Base-by-base conservation (phyloP, 2,797 vertebrate species). In the Rhinella marina region DNA sequence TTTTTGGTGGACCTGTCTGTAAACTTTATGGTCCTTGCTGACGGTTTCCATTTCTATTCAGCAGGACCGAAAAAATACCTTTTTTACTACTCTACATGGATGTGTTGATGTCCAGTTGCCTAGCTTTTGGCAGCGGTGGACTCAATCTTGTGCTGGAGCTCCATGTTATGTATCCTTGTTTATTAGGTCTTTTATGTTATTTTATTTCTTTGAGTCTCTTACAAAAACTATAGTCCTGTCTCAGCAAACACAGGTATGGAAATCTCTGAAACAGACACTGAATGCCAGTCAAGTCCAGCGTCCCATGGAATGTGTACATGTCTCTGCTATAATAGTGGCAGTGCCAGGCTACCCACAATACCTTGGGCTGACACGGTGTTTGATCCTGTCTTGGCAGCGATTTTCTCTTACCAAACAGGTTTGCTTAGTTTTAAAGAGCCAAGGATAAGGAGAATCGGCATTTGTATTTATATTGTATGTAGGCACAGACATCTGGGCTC, bases 311-410 rank as follows among this genome's bases (percentile, higher is more conserved):
- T 66, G 62, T 64, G 25, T 66, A 23, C 54, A n/a, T 57, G 32
- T 84, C 70, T 84, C 19, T 84, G 29, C 82, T 41, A 25, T 41
- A 25, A 48, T 10, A 32, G 11, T 48, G 29, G 54, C 70, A 84
- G 54, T 56, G 50, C n/a, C 82, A 41, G 14, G 66, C 52, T 73
- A 68, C 79, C 59, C 81, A 82, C 81, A 82, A 68, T 68, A 25
- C 66, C 64, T 9, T 23, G 32, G 59, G 79, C 57, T 81, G 59
- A 9, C 41, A 32, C n/a, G n/a, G 48, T 68, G n/a, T 52, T 23
- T 66, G 32, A 27, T 10, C 0, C 12, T 29, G 62, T 25, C 66
- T 66, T 56, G 68, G 70, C 54, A 61, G 14, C 75, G 32, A 75
- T 59, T 21, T n/a, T 13, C 29, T 61, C 29, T 73, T 84, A 14